A percentile compares a stretch with the other conserved stretches of the same genome.
phyloP scores from a whole-genome alignment of 2,113 vertebrate genomes.

The Nansenia antarctica region DNA sequence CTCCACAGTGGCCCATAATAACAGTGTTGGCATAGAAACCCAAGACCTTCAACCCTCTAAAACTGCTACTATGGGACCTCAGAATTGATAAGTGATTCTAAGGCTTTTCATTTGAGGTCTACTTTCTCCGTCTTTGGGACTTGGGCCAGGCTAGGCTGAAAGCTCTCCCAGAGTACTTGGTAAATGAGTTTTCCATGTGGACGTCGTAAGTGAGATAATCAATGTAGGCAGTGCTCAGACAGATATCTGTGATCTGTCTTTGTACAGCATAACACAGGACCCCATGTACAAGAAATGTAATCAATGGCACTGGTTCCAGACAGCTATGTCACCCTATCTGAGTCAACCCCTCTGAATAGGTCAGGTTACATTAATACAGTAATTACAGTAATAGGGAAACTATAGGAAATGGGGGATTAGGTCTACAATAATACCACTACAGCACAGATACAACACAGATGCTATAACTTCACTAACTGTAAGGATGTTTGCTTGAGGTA shows the following conservation, averaged over 20 bases:
- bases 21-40: slow-evolving; percentile 41
- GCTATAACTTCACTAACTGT: slow-evolving; percentile 7
- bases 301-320: slow-evolving; percentile 43
- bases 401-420: slow-evolving; percentile 30
- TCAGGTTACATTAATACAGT: slow-evolving; percentile 57
- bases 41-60: not conserved
- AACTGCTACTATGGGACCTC: not conserved
- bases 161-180: slow-evolving; percentile 32
- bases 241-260: slow-evolving; percentile 24
- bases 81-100: slow-evolving; percentile 12
- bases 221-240: slow-evolving; percentile 41
- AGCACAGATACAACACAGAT: slow-evolving; percentile 36
- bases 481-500: not conserved
- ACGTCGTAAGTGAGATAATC: slow-evolving; percentile 51
- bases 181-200: slow-evolving; percentile 69
- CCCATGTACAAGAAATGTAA: slow-evolving; percentile 16
- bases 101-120: slow-evolving; percentile 15
- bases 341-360: slow-evolving; percentile 59
- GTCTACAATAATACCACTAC: slow-evolving; percentile 36
- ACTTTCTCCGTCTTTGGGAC: not conserved
- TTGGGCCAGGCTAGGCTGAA: slow-evolving; percentile 11
- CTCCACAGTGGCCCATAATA: slow-evolving; percentile 32
- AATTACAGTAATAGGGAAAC: slow-evolving; percentile 28
- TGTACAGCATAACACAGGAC: slow-evolving; percentile 11
- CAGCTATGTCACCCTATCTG: slow-evolving; percentile 54